These are phyloP conservation scores for Habropoda laboriosa DNA, from an alignment of 1,140 invertebrate genomes.

Conservation along the genomic window DNA sequence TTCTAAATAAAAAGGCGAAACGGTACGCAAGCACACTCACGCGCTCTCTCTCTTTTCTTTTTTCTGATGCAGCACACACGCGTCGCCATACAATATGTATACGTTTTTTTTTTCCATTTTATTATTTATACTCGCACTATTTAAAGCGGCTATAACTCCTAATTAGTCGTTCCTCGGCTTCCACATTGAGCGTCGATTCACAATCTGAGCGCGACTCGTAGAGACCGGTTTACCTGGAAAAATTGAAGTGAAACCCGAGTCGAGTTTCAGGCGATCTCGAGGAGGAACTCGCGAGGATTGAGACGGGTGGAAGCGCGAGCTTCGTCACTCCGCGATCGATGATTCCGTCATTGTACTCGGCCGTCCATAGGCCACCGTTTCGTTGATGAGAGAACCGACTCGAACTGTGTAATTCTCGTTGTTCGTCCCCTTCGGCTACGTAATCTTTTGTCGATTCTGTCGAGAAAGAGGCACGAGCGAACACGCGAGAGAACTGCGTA, in stretches of 20 bases:
- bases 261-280: not conserved
- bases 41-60: not conserved
- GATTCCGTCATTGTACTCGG: conserved; percentile 50
- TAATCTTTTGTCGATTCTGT: not conserved
- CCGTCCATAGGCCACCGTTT: conserved; percentile 62
- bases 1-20: conserved; percentile 47
- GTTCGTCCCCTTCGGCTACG: not conserved
- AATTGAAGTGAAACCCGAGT: too few species aligned
- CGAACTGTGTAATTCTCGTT: conserved; percentile 49
- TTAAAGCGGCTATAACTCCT: conserved; percentile 58
- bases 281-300: not conserved
- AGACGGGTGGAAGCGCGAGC: conserved; percentile 2
- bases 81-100: conserved; percentile 20
- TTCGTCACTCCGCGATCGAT: conserved; percentile 32
- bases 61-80: not conserved
- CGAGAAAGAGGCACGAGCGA: not conserved
- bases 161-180: conserved; percentile 54
- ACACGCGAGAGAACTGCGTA: conserved; percentile 24
- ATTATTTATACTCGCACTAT: conserved; percentile 37
- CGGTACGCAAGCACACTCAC: conserved; percentile 2
- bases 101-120: too few species aligned
- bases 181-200: conserved; percentile 17
- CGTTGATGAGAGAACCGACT: conserved; percentile 61
- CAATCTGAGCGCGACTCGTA: not conserved
- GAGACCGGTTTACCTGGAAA: too few species aligned